Percentiles rank a stretch among this genome's conserved stretches.
Evolutionary conservation across 2,888 invertebrate genomes (phyloP).

Genomic region (Pachymerium ferrugineum): DNA sequence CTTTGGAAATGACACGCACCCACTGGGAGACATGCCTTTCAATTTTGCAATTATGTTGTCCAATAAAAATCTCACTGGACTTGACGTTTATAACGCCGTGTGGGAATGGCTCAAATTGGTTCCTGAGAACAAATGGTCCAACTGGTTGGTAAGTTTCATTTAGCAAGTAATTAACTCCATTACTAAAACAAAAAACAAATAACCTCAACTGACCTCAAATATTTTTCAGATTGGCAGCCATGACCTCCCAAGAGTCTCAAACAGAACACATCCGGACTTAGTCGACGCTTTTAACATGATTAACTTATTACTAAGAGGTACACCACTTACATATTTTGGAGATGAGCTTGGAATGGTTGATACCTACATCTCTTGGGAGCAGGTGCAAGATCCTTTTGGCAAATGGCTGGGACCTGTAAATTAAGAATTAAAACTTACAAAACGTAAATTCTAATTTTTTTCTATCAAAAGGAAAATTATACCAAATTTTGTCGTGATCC

Average conservation of each 20-base stretch:
- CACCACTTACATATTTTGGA: too few relatives aligned
- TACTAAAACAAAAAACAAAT: too few relatives aligned
- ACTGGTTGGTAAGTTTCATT: conserved; percentile 72
- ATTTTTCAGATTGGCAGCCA: too few relatives aligned
- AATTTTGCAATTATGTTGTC: conserved; percentile 66
- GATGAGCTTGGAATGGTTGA: too few relatives aligned
- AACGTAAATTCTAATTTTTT: too few relatives aligned
- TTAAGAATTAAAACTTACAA: not conserved
- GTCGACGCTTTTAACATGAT: too few relatives aligned
- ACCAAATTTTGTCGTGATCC: not conserved
- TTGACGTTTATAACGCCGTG: conserved; percentile 57
- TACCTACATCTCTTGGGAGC: not conserved
- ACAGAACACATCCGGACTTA: too few relatives aligned
- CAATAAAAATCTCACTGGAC: conserved; percentile 42
- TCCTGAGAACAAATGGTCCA: conserved; percentile 57
- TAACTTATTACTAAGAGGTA: too few relatives aligned
- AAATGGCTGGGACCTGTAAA: not conserved
- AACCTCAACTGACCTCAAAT: too few relatives aligned
- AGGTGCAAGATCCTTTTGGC: not conserved
- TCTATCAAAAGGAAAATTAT: not conserved
- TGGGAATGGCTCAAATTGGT: conserved; percentile 60
- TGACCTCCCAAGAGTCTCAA: too few relatives aligned
- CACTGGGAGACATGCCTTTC: conserved; percentile 69
- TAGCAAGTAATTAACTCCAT: too few relatives aligned
- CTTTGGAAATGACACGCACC: conserved; percentile 55